Percentiles rank a stretch among this genome's conserved stretches.
phyloP scores from a whole-genome alignment of 2,113 vertebrate genomes.

The Actenoides lindsayi region DNA sequence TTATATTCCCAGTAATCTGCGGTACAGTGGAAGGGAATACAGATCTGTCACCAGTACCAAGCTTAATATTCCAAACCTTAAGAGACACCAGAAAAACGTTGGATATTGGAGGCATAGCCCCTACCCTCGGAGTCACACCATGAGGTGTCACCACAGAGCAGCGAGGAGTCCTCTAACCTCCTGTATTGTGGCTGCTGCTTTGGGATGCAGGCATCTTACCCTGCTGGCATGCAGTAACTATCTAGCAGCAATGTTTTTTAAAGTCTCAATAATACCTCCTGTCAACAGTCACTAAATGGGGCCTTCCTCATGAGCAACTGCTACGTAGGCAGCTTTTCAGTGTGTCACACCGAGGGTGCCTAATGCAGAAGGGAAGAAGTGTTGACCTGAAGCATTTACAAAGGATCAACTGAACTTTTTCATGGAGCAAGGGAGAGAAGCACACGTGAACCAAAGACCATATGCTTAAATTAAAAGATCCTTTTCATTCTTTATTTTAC shows the following conservation, averaged over 20 bases:
- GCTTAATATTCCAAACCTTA: neutral
- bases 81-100: neutral
- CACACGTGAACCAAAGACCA: neutral
- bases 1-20: neutral
- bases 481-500: slow-evolving; percentile 20
- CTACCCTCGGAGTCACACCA: fast-evolving
- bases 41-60: neutral
- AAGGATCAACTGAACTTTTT: neutral
- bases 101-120: neutral
- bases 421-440: neutral
- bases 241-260: neutral
- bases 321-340: neutral
- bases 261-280: neutral
- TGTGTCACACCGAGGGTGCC: neutral
- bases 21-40: neutral
- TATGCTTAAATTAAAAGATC: neutral
- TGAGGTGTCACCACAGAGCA: neutral
- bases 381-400: neutral
- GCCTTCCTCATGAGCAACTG: neutral
- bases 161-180: neutral
- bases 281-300: neutral
- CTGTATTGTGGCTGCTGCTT: neutral
- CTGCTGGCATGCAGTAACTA: neutral
- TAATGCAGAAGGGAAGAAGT: neutral
- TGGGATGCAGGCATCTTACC: neutral